Base-by-base conservation (phyloP, 2,797 vertebrate genomes). In the Balearica regulorum region DNA sequence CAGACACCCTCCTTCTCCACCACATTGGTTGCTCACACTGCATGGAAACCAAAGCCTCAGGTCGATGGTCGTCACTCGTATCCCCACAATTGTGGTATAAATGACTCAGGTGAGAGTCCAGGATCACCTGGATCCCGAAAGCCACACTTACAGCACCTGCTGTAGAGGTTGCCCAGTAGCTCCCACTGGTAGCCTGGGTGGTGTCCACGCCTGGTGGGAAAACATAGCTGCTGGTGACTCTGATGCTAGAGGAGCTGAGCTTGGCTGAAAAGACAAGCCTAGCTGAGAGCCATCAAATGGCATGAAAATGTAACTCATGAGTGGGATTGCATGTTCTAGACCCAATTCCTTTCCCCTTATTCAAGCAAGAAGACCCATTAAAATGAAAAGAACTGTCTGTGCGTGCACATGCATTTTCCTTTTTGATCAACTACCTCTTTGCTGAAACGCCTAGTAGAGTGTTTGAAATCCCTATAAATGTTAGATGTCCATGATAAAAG, bases 401-500 rank as follows among this genome's bases (percentile, higher is more conserved):
- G 51, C 14, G 6, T 83, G 68, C 54, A 11, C 61, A 51, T 65
- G 77, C 94, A 79, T 94, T 87, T 87, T 80, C 81, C 78, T 25
- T 87, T 96, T 92, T 95, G 91, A 97, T 95, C 92, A 90, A 17
- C 83, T 18, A 13, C 43, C 37, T 93, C 77, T 78, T 68, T 10
- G 62, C 62, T 33, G 35, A 79, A 68, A 39, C 0, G 2, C 19
- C 87, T 25, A 6, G 48, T 5, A 44, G 77, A 75, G 75, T 21
- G 66, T 93, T 96, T 95, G 92, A 96, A 95, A 94, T 53, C 53
- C 43, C 89, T n/a, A 57, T 76, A 77, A 70, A 83, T 90, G 83
- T 92, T 69, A 93, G 87, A 95, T 90, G 93, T 77, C 96, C 95
- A 90, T 76, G 93, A 94, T 81, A 87, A 94, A 83, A 89, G 87